Evolutionary conservation across 1,140 invertebrate species (phyloP).

Genomic region (Hyles euphorbiae): DNA sequence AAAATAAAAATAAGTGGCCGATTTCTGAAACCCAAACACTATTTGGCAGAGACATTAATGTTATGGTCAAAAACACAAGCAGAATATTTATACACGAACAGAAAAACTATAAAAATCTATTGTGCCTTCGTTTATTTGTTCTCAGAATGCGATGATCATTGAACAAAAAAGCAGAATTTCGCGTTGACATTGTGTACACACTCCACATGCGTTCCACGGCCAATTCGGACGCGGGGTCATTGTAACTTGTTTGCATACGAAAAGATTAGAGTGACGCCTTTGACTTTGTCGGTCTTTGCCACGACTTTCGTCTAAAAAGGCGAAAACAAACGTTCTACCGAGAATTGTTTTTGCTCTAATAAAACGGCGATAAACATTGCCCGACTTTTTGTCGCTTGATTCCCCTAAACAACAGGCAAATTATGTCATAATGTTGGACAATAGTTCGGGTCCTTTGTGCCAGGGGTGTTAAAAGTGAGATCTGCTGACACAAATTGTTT

Average conservation of each 20-base stretch:
- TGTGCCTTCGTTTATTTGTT: too few species aligned
- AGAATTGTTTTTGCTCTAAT: constrained; percentile 61
- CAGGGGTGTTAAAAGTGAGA: constrained; percentile 7
- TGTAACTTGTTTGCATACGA: constrained; percentile 62
- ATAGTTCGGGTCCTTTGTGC: constrained; percentile 24
- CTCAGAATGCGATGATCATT: background rate
- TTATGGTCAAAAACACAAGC: too few species aligned
- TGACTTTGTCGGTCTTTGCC: constrained; percentile 41
- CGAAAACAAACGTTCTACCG: constrained; percentile 36
- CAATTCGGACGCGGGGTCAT: constrained; percentile 38
- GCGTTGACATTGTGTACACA: constrained; percentile 35
- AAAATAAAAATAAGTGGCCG: too few species aligned
- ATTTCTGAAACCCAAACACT: too few species aligned
- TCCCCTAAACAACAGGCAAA: constrained; percentile 26
- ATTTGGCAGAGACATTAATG: too few species aligned
- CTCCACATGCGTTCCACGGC: constrained; percentile 33
- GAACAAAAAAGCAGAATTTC: constrained; percentile 30
- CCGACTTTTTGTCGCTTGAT: constrained; percentile 41
- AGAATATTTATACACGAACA: too few species aligned
- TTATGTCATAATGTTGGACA: constrained; percentile 44
- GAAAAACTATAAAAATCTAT: too few species aligned
- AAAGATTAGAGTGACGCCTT: constrained; percentile 44
- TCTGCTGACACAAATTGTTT: constrained; percentile 1
- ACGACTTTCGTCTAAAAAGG: constrained; percentile 48
- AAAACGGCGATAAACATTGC: constrained; percentile 47